These are phyloP conservation scores for Ophion costatus DNA, from an alignment of 2,888 invertebrate genomes.

Conservation along the genomic window DNA sequence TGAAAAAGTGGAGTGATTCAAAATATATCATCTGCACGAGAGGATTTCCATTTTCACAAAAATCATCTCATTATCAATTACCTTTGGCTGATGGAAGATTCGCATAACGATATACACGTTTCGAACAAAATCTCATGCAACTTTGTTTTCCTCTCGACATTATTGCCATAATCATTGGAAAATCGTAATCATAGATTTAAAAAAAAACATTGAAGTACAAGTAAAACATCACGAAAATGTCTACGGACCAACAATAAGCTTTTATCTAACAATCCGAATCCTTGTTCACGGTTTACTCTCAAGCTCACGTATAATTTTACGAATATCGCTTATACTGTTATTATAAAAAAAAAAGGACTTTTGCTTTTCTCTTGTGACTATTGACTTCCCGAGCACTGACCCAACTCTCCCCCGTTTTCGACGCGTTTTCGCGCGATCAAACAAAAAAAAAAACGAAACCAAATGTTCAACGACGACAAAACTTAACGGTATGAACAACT, in stretches of 20 bases:
- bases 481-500: conserved; percentile 31
- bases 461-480: conserved; percentile 39
- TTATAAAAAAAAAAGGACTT: conserved; percentile 4
- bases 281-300: neutral
- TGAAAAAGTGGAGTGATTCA: neutral
- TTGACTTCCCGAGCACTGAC: conserved; percentile 37
- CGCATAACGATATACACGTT: neutral
- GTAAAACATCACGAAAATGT: conserved; percentile 13
- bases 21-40: neutral
- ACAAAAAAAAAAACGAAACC: conserved; percentile 14
- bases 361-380: neutral
- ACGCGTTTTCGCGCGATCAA: neutral
- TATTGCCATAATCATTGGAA: neutral
- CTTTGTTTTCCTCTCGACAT: neutral
- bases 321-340: conserved; percentile 3
- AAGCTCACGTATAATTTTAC: conserved; percentile 3
- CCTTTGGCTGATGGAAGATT: neutral
- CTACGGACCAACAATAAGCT: conserved; percentile 28
- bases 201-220: conserved; percentile 18
- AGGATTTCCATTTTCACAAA: conserved; percentile 2
- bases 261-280: conserved; percentile 6
- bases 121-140: neutral
- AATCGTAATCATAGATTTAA: neutral
- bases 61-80: neutral
- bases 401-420: conserved; percentile 36